Base-by-base conservation (phyloP, 2,113 vertebrate genomes). In the Merops nubicus region DNA sequence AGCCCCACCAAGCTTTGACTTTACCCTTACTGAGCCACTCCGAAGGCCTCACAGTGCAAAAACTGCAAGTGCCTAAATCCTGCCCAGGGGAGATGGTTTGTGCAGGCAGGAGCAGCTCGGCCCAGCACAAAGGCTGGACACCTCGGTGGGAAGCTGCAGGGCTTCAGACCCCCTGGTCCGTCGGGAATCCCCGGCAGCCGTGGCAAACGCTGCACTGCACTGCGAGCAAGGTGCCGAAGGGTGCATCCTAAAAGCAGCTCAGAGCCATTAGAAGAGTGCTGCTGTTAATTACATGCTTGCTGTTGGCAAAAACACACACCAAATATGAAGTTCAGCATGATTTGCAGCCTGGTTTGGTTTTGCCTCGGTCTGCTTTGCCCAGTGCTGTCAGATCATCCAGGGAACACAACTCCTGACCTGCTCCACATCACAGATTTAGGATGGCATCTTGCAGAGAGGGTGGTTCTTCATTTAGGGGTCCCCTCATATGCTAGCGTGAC, bases 121-220 rank as follows among this genome's bases (percentile, higher is more conserved):
- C 15, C 42, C 34, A 65, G 42, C 1, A 1, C 60, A 54, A 62
- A 65, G 31, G 13, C 31, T 64, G 42, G 36, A 60, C 0, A 0
- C 29, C 40, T 15, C 2, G 3, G 13, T 15, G 20, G 43, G 26
- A 91, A 15, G 23, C 48, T 67, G 43, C 50, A 85, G 19, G 14
- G 40, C 31, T 88, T 56, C 26, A 33, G 63, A 57, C 19, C 10
- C 38, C 40, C n/a, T 1, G 1, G 21, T 68, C 45, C 45, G 86
- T 43, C 19, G 36, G 53, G 50, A 62, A 42, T 3, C 5, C 21
- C 9, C 10, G 21, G 33, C 23, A 87, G 53, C 45, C 79, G 22
- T 6, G 26, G 53, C 7, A 5, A 77, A 17, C 2, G 8, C 12
- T 9, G 16, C 36, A 60, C 1, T 76, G 40, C 67, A 76, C 64